phyloP scores from a whole-genome alignment of 1,140 invertebrate species.

The Carcinoscorpius rotundicauda region DNA sequence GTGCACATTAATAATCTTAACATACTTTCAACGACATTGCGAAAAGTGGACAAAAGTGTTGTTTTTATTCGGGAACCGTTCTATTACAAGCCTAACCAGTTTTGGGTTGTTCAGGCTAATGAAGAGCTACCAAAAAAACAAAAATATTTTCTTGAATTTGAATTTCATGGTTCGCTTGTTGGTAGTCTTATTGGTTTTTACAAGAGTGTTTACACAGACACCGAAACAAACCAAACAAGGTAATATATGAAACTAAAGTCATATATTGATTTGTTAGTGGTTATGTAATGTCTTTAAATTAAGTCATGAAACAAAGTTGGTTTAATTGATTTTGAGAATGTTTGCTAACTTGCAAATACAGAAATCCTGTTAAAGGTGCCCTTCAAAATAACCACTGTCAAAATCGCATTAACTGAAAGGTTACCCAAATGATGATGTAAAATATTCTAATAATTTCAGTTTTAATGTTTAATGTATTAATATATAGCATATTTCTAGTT shows the following conservation, averaged over 20 bases:
- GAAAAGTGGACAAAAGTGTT: background rate
- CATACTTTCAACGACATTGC: slow-evolving; percentile 1
- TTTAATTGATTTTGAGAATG: too few species aligned
- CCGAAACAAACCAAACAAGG: slow-evolving; percentile 42
- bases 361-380: too few species aligned
- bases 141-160: slow-evolving; percentile 22
- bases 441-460: too few species aligned
- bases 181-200: slow-evolving; percentile 63
- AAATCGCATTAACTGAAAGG: too few species aligned
- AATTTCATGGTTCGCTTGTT: slow-evolving; percentile 52
- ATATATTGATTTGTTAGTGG: too few species aligned
- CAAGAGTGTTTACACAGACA: slow-evolving; percentile 54
- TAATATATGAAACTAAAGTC: slow-evolving; percentile 26
- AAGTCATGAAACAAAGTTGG: too few species aligned
- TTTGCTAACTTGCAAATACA: too few species aligned
- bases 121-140: slow-evolving; percentile 32
- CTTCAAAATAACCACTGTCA: too few species aligned
- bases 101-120: slow-evolving; percentile 48
- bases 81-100: slow-evolving; percentile 46
- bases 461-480: too few species aligned
- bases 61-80: slow-evolving; percentile 30
- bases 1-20: slow-evolving; percentile 44
- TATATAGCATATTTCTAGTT: too few species aligned
- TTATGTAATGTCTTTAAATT: too few species aligned
- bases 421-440: too few species aligned